A percentile compares a stretch with the other conserved stretches of the same genome.
These are phyloP conservation scores for Nomada ferruginata DNA, from an alignment of 2,888 invertebrate genomes.

Conservation along the genomic window DNA sequence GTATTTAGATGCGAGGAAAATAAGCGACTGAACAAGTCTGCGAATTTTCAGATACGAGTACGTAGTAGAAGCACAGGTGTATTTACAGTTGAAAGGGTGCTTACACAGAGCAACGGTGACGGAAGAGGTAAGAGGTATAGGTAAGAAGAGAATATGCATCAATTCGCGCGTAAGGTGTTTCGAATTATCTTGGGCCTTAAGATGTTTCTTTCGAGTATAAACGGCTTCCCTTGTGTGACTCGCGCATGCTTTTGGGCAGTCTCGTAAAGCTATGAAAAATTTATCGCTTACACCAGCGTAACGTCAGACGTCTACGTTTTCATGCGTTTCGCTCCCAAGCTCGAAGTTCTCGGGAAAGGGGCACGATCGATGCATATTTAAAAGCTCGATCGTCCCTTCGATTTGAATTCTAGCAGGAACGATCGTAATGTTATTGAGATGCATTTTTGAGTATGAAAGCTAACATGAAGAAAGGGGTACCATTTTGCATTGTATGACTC, in stretches of 20 bases:
- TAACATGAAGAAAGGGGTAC: neutral
- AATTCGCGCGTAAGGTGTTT: conserved; percentile 46
- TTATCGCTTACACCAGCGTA: conserved; percentile 64
- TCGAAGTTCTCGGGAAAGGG: conserved; percentile 52
- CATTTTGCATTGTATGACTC: neutral
- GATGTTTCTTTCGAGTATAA: conserved; percentile 57
- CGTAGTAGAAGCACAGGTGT: neutral
- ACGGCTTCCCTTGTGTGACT: conserved; percentile 63
- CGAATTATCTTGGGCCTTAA: conserved; percentile 35
- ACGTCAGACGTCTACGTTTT: conserved; percentile 49
- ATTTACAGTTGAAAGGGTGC: conserved; percentile 14
- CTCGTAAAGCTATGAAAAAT: conserved; percentile 75
- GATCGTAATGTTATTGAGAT: conserved; percentile 44
- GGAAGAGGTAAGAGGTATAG: neutral
- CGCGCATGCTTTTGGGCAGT: conserved; percentile 63
- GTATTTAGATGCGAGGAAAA: neutral
- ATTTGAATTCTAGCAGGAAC: conserved; percentile 57
- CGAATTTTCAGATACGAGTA: conserved; percentile 25
- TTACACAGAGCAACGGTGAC: neutral
- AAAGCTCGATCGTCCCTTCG: conserved; percentile 72
- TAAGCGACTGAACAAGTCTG: conserved; percentile 24
- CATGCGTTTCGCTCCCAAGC: conserved; percentile 46
- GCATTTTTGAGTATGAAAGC: conserved; percentile 63
- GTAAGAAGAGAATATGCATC: conserved; percentile 52
- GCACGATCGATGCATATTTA: conserved; percentile 75